Conservation (phyloP, 2,888 invertebrate species). For the Tetragonula carbonaria region DNA sequence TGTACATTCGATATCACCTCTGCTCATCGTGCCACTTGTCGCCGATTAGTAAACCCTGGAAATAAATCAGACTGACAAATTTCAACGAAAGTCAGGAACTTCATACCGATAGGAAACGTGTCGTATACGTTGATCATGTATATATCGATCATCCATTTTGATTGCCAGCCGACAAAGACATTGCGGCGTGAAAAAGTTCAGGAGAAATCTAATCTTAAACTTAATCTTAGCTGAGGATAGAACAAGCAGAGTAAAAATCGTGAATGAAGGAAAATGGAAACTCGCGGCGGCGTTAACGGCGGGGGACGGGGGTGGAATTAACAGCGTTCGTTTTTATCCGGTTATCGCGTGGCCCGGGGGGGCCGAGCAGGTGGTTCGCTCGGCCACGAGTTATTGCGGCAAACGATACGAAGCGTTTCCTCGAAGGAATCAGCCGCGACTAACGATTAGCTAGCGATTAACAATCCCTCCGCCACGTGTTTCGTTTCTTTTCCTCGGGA, state of each 20-base stretch:
- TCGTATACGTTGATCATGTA: neutral
- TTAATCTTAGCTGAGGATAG: too few species aligned
- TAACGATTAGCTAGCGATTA: slow-evolving; percentile 36
- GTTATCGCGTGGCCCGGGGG: neutral
- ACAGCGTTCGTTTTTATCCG: slow-evolving; percentile 31
- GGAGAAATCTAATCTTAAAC: too few species aligned
- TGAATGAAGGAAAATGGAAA: neutral
- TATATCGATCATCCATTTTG: too few species aligned
- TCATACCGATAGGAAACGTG: neutral
- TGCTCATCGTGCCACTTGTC: too few species aligned
- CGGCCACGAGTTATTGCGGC: slow-evolving; percentile 37
- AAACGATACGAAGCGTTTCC: slow-evolving; percentile 38
- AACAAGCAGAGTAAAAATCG: neutral
- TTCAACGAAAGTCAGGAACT: neutral
- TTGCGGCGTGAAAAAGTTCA: too few species aligned
- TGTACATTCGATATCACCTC: too few species aligned
- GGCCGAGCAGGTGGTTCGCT: slow-evolving; percentile 49
- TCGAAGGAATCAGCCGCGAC: slow-evolving; percentile 42
- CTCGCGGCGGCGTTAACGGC: too few species aligned
- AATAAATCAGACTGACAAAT: neutral
- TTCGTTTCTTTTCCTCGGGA: neutral
- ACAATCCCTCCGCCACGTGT: neutral
- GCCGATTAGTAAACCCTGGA: neutral
- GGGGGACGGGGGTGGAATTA: neutral
- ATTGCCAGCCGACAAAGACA: too few species aligned